Evolutionary conservation across 1,140 invertebrate genomes (phyloP).

Genomic region (Samia ricini): DNA sequence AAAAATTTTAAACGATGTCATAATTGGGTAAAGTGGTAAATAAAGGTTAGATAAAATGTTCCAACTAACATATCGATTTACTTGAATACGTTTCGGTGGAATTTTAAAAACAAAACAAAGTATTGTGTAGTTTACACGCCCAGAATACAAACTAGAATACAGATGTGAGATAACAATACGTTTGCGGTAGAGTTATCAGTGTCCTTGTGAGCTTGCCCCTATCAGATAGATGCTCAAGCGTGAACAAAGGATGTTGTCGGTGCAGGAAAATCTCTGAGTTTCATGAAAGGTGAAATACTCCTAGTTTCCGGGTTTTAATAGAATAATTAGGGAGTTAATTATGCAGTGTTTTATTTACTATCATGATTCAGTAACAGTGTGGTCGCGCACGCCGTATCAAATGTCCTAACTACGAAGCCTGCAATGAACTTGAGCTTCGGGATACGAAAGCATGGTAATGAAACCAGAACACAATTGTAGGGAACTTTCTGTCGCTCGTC

Average conservation of each 20-base stretch:
- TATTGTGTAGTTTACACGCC: neutral
- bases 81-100: neutral
- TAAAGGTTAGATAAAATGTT: too few species aligned
- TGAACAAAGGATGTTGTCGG: neutral
- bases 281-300: neutral
- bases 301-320: neutral
- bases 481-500: too few species aligned
- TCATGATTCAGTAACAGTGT: too few species aligned
- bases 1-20: too few species aligned
- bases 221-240: neutral
- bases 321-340: too few species aligned
- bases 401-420: too few species aligned
- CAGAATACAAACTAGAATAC: neutral
- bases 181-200: neutral
- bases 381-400: too few species aligned
- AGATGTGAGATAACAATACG: neutral
- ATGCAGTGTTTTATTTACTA: too few species aligned
- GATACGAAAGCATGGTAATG: too few species aligned
- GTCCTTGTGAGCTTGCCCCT: neutral
- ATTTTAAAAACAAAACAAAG: neutral
- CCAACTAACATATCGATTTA: neutral
- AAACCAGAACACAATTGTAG: too few species aligned
- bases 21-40: too few species aligned
- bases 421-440: too few species aligned
- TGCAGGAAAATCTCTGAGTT: neutral